Conservation (phyloP, 2,888 invertebrate species). For the Polyploca ridens region DNA sequence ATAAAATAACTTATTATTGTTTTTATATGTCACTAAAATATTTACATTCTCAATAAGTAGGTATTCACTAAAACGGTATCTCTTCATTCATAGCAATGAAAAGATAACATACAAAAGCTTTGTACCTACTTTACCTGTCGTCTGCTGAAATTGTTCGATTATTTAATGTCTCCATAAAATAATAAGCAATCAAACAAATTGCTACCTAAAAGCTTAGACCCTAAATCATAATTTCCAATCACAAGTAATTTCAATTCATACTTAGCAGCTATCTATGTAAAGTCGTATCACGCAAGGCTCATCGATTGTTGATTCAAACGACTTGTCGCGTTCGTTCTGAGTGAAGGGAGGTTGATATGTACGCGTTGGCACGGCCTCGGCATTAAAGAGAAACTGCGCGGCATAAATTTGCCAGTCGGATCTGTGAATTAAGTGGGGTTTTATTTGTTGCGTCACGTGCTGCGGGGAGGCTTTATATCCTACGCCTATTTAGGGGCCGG, state of each 20-base stretch:
- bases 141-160: neutral
- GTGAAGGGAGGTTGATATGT: slow-evolving; percentile 68
- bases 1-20: too few relatives aligned
- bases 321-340: slow-evolving; percentile 59
- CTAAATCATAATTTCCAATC: slow-evolving; percentile 35
- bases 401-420: slow-evolving; percentile 78
- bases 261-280: slow-evolving; percentile 38
- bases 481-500: slow-evolving; percentile 54
- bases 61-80: neutral
- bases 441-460: slow-evolving; percentile 80
- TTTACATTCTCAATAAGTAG: too few relatives aligned
- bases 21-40: too few relatives aligned
- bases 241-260: slow-evolving; percentile 38
- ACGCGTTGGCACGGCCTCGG: slow-evolving; percentile 77
- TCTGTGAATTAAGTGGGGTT: slow-evolving; percentile 80
- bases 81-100: neutral
- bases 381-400: slow-evolving; percentile 78
- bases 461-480: slow-evolving; percentile 56
- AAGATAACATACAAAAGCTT: neutral
- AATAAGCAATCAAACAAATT: neutral
- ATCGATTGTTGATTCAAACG: slow-evolving; percentile 66
- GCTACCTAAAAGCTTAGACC: slow-evolving; percentile 24
- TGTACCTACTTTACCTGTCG: neutral
- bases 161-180: neutral
- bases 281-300: slow-evolving; percentile 45